Evolutionary conservation across 2,888 invertebrate species (phyloP).

Genomic region (Rotaria socialis): DNA sequence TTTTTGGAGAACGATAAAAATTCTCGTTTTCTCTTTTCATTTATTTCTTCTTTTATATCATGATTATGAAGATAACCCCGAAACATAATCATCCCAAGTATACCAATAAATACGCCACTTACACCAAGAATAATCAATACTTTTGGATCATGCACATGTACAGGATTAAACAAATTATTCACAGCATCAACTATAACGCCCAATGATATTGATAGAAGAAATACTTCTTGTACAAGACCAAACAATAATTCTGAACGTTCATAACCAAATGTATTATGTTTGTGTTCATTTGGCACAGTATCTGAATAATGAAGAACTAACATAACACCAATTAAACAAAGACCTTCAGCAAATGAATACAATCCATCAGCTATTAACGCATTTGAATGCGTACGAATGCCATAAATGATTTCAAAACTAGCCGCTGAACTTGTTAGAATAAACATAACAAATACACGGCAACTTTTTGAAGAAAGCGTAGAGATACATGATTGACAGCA

Average conservation of each 20-base stretch:
- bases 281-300: background rate
- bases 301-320: background rate
- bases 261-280: conserved; percentile 18
- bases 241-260: conserved; percentile 18
- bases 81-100: background rate
- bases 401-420: background rate
- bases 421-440: background rate
- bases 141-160: background rate
- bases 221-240: conserved; percentile 26
- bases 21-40: background rate
- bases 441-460: conserved; percentile 1
- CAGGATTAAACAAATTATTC: background rate
- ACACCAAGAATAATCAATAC: background rate
- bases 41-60: conserved; percentile 14
- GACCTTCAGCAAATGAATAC: conserved; percentile 24
- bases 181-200: conserved; percentile 32
- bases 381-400: background rate
- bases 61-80: conserved; percentile 22
- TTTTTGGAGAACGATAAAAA: background rate
- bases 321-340: conserved; percentile 10
- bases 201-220: conserved; percentile 14
- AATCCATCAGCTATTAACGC: background rate
- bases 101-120: background rate
- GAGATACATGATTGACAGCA: background rate
- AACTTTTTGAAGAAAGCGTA: background rate